Percentiles rank a stretch among this genome's conserved stretches.
phyloP scores from a whole-genome alignment of 2,888 invertebrate species.

The Mimas tiliae region DNA sequence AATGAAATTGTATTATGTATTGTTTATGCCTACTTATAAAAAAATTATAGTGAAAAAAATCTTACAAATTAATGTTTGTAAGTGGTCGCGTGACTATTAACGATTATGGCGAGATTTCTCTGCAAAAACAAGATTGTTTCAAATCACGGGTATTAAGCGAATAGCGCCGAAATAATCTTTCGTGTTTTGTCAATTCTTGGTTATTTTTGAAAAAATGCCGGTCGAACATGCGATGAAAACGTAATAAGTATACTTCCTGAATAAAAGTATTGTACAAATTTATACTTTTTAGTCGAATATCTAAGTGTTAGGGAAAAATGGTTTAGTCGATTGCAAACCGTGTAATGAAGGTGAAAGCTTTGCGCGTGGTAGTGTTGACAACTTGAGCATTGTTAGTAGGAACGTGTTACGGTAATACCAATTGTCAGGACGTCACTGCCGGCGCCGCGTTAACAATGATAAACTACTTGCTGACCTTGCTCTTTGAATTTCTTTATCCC shows the following conservation, averaged over 20 bases:
- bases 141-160: constrained; percentile 70
- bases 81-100: constrained; percentile 68
- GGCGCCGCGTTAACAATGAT: constrained; percentile 49
- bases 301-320: background rate
- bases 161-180: constrained; percentile 61
- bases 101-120: constrained; percentile 70
- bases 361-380: constrained; percentile 30
- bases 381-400: constrained; percentile 34
- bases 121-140: constrained; percentile 70
- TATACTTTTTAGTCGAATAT: background rate
- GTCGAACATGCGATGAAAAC: constrained; percentile 60
- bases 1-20: background rate
- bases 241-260: constrained; percentile 1
- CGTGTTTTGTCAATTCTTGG: constrained; percentile 56
- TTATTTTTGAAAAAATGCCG: constrained; percentile 58
- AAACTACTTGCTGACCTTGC: constrained; percentile 45
- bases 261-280: background rate
- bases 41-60: constrained; percentile 37
- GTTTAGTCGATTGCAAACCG: background rate
- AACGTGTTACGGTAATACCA: constrained; percentile 28
- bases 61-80: constrained; percentile 39
- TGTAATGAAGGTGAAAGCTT: constrained; percentile 43
- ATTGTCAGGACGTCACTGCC: constrained; percentile 44
- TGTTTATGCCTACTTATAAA: constrained; percentile 33
- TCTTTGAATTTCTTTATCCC: constrained; percentile 41